A percentile compares a stretch with the other conserved stretches of the same genome.
phyloP scores from a whole-genome alignment of 2,113 vertebrate species.

The Tragulus kanchil region DNA sequence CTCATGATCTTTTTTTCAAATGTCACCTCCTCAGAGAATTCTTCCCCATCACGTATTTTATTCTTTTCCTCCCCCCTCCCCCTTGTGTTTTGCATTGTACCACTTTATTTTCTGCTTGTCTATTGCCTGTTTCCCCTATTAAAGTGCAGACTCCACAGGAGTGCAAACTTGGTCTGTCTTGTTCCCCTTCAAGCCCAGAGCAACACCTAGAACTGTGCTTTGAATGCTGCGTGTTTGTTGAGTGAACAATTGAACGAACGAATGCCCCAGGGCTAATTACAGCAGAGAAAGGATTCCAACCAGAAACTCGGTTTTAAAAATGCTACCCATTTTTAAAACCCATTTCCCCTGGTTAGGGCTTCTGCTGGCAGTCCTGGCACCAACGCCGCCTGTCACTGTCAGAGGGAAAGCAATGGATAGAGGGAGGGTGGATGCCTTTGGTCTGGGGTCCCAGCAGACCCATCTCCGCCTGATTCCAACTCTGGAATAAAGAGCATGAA shows the following conservation, averaged over 20 bases:
- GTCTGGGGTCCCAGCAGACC: background rate
- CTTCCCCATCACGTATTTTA: background rate
- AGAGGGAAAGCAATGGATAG: background rate
- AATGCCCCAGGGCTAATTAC: background rate
- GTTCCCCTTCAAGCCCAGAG: background rate
- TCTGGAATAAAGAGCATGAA: background rate
- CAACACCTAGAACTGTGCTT: background rate
- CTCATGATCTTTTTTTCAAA: conserved; percentile 50
- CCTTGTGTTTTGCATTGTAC: background rate
- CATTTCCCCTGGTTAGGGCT: too few species aligned
- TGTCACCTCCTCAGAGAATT: background rate
- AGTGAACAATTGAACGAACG: background rate
- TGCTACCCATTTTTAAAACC: background rate
- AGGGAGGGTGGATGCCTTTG: background rate
- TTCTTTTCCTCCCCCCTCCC: background rate
- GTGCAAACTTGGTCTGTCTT: background rate
- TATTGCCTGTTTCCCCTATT: background rate
- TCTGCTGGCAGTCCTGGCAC: background rate
- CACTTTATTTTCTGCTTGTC: background rate
- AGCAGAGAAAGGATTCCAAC: background rate
- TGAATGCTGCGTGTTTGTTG: background rate
- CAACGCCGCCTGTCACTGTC: background rate
- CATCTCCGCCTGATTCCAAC: background rate
- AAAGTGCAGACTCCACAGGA: background rate
- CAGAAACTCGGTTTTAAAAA: background rate